Evolutionary conservation across 2,797 vertebrate species (phyloP), one percentile per base, ranked within the genome.

Genomic region (Kryptopterus vitreolus): DNA sequence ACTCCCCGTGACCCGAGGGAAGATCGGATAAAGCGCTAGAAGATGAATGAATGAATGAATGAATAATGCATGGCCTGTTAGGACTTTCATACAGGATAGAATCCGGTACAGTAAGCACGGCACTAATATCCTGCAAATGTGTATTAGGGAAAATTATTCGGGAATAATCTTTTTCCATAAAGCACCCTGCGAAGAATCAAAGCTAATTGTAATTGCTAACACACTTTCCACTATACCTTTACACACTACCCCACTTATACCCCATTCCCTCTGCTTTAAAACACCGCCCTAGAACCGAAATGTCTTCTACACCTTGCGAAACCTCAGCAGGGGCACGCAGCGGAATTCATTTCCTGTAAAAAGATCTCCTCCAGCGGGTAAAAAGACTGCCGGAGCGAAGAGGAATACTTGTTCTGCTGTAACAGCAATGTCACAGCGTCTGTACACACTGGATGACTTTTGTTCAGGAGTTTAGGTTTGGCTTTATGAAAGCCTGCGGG

Each of bases 371-470:
- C 16, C 9, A 18, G 71, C 8, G 3, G 58, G 13, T 57, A 74
- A 58, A 53, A 58, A 74, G 71, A 35, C 33, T 8, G 58, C 58
- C 53, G 26, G 26, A 58, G 53, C 71, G 43, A 26, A n/a, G 71
- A 58, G 71, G 11, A 58, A 26, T 43, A 58, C 3, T 43, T 11
- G 26, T 58, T 26, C 53, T 74, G 71, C 71, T 74, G 53, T 24
- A 74, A 58, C 53, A 58, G 71, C 53, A 58, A 74, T 58, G 71
- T 74, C 53, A 43, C 33, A 58, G 33, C 53, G 38, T 58, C 58
- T 74, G 71, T 74, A 74, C 33, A 74, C 33, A 43, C 33, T 38
- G 52, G 71, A 73, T 57, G 53, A 73, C 31, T 58, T 74, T 43
- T 74, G 53, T 74, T 74, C 33, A 74, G 38, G 53, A 43, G 33